Evolutionary conservation across 2,113 vertebrate genomes (phyloP), one percentile per base, ranked within the genome.

Genomic region (Sula dactylatra): DNA sequence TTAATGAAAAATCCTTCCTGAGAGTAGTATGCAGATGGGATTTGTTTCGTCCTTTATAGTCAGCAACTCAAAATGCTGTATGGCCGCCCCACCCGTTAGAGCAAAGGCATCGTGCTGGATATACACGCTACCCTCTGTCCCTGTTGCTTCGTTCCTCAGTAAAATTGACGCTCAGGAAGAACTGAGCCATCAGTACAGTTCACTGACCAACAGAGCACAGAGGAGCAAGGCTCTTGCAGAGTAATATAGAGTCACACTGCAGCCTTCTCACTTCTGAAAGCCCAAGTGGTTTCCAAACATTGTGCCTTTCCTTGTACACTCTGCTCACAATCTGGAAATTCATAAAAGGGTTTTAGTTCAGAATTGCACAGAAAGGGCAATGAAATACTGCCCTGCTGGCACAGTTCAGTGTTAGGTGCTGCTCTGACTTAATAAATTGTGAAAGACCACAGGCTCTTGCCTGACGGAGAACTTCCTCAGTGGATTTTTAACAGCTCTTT

Each of bases 401-500:
- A 88, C 54, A 78, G 45, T 62, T 91, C 82, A 73, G 58, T 21
- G 4, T 59, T 47, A 81, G 86, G 67, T 73, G 55, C 54, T 90
- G n/a, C 59, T 92, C 54, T 80, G 56, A 90, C 55, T 44, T 83
- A 79, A 81, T 21, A 92, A 86, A 66, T 44, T 55, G 42, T 36
- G n/a, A 93, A 44, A 90, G 18, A 86, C 27, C 79, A 86, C 61
- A 65, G 59, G 26, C 29, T 92, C 32, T 66, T 77, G 25, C 47
- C 52, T 88, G 55, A 55, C 40, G 42, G 85, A 86, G 79, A 73
- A 72, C 61, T 70, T 80, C 44, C 69, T 80, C 19, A 3, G 61
- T 82, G 54, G n/a, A 62, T 79, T 91, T 96, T 86, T 85, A 87
- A 45, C 36, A 81, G 71, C 24, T 58, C 42, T 95, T 82, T 95